These are phyloP conservation scores for Galaxias olidus DNA, from an alignment of 2,797 vertebrate genomes.

Conservation along the genomic window DNA sequence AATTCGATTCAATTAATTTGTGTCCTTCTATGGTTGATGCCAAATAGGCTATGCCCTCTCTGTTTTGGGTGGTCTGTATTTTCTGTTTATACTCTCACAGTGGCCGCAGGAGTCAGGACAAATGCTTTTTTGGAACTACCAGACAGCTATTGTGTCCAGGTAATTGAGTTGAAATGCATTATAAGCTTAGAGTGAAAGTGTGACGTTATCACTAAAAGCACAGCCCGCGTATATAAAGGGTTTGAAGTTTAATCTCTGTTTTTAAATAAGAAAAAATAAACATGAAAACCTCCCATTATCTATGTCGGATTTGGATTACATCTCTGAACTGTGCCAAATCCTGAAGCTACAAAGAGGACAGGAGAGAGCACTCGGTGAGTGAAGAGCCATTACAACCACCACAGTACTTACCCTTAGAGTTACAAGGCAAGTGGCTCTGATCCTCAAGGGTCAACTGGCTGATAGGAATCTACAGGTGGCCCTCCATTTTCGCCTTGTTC, in stretches of 20 bases:
- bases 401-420: slow-evolving; percentile 59
- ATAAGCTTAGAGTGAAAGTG: slow-evolving; percentile 29
- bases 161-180: slow-evolving; percentile 43
- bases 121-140: not conserved
- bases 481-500: slow-evolving; percentile 46
- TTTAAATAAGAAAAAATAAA: slow-evolving; percentile 63
- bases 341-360: slow-evolving; percentile 34
- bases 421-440: slow-evolving; percentile 49
- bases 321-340: slow-evolving; percentile 15
- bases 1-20: too few relatives aligned
- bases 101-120: too few relatives aligned
- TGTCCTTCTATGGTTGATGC: too few relatives aligned
- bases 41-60: too few relatives aligned
- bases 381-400: slow-evolving; percentile 40
- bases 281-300: not conserved
- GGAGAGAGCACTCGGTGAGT: slow-evolving; percentile 51
- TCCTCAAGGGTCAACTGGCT: slow-evolving; percentile 51
- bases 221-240: slow-evolving; percentile 28
- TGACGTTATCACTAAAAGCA: slow-evolving; percentile 36
- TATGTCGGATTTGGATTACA: too few relatives aligned
- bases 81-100: not conserved
- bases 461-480: slow-evolving; percentile 42
- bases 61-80: too few relatives aligned
- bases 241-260: slow-evolving; percentile 67
- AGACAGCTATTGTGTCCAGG: slow-evolving; percentile 24